These are phyloP conservation scores for Tetropium fuscum DNA, from an alignment of 2,888 invertebrate species.

Conservation along the genomic window DNA sequence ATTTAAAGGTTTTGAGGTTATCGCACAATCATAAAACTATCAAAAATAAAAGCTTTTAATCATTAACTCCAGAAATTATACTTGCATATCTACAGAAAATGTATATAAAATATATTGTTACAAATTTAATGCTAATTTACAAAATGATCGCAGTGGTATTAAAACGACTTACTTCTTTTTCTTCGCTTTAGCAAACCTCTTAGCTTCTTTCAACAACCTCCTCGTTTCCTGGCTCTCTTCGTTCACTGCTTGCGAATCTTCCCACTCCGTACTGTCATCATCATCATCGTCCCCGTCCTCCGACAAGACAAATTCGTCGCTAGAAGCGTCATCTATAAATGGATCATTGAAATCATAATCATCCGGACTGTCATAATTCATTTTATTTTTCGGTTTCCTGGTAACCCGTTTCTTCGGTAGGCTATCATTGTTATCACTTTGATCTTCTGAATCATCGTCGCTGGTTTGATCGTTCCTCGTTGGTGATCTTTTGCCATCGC, in stretches of 20 bases:
- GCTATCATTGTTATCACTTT: not conserved
- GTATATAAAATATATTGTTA: too few relatives aligned
- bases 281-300: conserved; percentile 31
- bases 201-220: conserved; percentile 40
- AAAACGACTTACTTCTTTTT: conserved; percentile 25
- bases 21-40: too few relatives aligned
- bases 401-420: conserved; percentile 1
- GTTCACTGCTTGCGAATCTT: conserved; percentile 38
- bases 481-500: not conserved
- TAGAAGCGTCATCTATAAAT: conserved; percentile 43
- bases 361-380: conserved; percentile 32
- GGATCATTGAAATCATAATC: conserved; percentile 44
- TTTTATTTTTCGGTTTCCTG: too few relatives aligned
- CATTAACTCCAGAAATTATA: too few relatives aligned
- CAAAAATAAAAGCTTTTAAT: too few relatives aligned
- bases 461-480: not conserved
- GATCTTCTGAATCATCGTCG: not conserved
- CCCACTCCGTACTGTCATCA: conserved; percentile 39
- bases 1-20: too few relatives aligned
- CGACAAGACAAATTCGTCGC: conserved; percentile 43
- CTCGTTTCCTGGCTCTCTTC: conserved; percentile 39
- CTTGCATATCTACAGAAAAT: too few relatives aligned
- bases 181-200: conserved; percentile 34
- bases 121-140: too few relatives aligned
- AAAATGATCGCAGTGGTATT: too few relatives aligned